A percentile compares a stretch with the other conserved stretches of the same genome.
These are phyloP conservation scores for Neotoxoptera formosana DNA, from an alignment of 1,140 invertebrate species.

Conservation along the genomic window DNA sequence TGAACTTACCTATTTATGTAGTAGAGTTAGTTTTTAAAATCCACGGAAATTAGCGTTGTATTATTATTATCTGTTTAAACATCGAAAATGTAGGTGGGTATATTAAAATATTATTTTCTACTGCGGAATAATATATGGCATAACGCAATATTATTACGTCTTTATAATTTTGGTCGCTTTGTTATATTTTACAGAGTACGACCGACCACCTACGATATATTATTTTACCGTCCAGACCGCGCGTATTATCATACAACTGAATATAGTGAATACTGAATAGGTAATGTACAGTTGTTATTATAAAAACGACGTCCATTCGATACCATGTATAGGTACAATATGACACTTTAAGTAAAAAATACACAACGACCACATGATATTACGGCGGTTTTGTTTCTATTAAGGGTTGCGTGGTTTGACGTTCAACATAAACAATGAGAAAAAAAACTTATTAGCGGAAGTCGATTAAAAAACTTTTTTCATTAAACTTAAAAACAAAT, in stretches of 20 bases:
- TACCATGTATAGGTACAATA: background rate
- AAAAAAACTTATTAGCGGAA: conserved; percentile 29
- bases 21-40: background rate
- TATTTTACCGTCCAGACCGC: too few relatives aligned
- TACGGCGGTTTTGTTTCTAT: background rate
- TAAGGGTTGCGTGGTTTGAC: background rate
- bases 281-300: background rate
- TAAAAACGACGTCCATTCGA: background rate
- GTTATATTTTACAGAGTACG: too few relatives aligned
- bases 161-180: too few relatives aligned
- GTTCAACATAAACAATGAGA: background rate
- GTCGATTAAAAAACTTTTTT: conserved; percentile 50
- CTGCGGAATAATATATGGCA: background rate
- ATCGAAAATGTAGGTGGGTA: background rate
- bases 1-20: background rate
- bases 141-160: background rate
- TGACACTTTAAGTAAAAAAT: background rate
- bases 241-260: too few relatives aligned
- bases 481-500: conserved; percentile 49
- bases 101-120: background rate
- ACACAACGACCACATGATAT: background rate
- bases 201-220: too few relatives aligned
- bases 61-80: background rate
- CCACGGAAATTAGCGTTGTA: background rate
- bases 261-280: too few relatives aligned